Percentiles rank a stretch among this genome's conserved stretches.
These are phyloP conservation scores for Patella pellucida DNA, from an alignment of 2,888 invertebrate genomes.

Conservation along the genomic window DNA sequence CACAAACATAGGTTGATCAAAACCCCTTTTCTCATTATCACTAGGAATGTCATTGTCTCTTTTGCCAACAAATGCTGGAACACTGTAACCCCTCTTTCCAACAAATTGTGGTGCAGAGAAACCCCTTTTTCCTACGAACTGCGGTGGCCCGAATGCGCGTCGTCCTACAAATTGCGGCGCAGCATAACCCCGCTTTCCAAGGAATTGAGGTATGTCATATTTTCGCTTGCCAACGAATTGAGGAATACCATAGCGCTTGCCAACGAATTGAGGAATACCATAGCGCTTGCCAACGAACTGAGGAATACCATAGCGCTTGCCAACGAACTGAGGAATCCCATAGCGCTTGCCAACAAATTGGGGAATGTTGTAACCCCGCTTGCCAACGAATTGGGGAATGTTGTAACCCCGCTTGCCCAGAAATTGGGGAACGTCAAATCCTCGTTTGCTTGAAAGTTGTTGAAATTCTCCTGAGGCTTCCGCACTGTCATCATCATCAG, in stretches of 20 bases:
- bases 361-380: slow-evolving; percentile 5
- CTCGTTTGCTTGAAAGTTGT: not conserved
- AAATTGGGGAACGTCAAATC: not conserved
- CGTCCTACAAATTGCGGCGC: slow-evolving; percentile 4
- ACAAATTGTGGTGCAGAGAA: slow-evolving; percentile 1
- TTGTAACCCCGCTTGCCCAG: not conserved
- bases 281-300: not conserved
- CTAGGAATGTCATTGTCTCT: not conserved
- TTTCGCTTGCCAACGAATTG: slow-evolving; percentile 16
- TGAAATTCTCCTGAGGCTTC: not conserved
- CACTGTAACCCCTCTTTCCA: not conserved
- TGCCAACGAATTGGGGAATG: not conserved
- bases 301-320: slow-evolving; percentile 13
- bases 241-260: slow-evolving; percentile 6
- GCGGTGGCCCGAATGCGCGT: not conserved
- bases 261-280: slow-evolving; percentile 7
- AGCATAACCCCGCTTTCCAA: not conserved
- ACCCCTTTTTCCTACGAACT: not conserved
- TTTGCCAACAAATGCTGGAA: not conserved
- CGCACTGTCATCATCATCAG: not conserved
- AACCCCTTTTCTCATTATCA: not conserved
- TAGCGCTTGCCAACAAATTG: slow-evolving; percentile 6
- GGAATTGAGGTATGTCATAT: not conserved
- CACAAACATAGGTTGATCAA: slow-evolving; percentile 6
- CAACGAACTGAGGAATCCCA: slow-evolving; percentile 5